These are phyloP conservation scores for Caenorhabditis sp. DNA, from an alignment of 2,888 invertebrate genomes.

Conservation along the genomic window DNA sequence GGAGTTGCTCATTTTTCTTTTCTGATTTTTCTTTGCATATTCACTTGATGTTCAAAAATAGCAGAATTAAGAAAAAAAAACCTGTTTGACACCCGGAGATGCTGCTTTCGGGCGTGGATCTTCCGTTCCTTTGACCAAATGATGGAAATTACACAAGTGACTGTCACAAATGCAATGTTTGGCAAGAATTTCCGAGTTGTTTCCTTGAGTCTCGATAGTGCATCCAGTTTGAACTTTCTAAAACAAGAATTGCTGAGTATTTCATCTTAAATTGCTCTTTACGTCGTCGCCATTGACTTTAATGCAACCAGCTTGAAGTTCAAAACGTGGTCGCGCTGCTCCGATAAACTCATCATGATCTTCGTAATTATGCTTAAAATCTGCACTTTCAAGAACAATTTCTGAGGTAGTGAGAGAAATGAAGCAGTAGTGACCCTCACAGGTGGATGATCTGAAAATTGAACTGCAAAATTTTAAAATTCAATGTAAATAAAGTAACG, in stretches of 20 bases:
- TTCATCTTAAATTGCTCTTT: background rate
- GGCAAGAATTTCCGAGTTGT: constrained; percentile 73
- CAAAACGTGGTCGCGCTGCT: constrained; percentile 72
- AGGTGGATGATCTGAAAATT: constrained; percentile 78
- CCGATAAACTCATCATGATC: constrained; percentile 78
- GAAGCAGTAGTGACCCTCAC: constrained; percentile 82
- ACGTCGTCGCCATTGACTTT: constrained; percentile 81
- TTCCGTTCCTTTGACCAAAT: constrained; percentile 72
- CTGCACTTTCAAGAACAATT: constrained; percentile 78
- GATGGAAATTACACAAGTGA: constrained; percentile 81
- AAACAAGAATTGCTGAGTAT: constrained; percentile 46
- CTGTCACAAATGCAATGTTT: constrained; percentile 81
- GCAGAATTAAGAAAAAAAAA: background rate
- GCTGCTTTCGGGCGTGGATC: constrained; percentile 67
- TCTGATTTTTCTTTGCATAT: background rate
- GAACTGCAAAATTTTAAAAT: constrained; percentile 72
- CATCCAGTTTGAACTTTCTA: constrained; percentile 80
- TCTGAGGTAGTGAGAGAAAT: constrained; percentile 80
- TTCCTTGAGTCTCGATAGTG: constrained; percentile 78
- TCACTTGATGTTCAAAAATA: background rate
- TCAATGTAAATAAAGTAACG: background rate
- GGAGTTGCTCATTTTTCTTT: constrained; percentile 12
- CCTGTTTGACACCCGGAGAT: constrained; percentile 35
- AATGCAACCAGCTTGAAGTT: constrained; percentile 81
- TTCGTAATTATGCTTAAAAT: constrained; percentile 75